Evolutionary conservation across 1,140 invertebrate genomes (phyloP), one percentile per base, ranked within the genome.

Genomic region (Diabrotica virgifera): DNA sequence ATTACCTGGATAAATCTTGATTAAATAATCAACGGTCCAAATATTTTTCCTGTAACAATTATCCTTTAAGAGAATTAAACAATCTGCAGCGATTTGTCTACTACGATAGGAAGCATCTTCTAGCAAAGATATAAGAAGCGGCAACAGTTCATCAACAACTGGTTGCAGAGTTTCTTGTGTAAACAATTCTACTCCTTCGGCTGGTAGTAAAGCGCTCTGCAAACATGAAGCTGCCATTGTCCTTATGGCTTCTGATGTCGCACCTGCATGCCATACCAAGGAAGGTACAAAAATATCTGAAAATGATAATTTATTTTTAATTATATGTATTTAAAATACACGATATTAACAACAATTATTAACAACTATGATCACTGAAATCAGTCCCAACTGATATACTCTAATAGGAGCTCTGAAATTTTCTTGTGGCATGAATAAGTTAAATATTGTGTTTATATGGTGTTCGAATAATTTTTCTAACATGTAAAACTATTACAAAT

Each of bases 221-320:
- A 95, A 74, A 69, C 91, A 93, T 6, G 88, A 87, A 4, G 89
- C 84, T 8, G 91, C 90, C 51, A 91, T 86, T 0, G 91, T 92
- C 58, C 94, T 82, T 64, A 94, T 85, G 5, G 90, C 88, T 74
- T 90, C 90, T 0, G 93, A 89, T 12, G 86, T 86, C 36, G 87
- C 83, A 0, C 94, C 94, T n/a, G 92, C 90, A 13, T 83, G 82
- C 94, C 94, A 96, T 10, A 88, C 82, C 61, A 95, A 79, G 74
- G 90, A 88, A 0, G 89, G 90, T 46, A 89, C 78, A 68, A 96
- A 86, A 53, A 92, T 81, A 52, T 89, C 86, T 82, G 74, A 54
- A 68, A 82, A 68, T 65, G 52, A 24, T 12, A 46, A 46, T n/a
- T n/a, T 24, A 24, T 24, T 24, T 24, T 24, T 24, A 2, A 24